A percentile compares a stretch with the other conserved stretches of the same genome.
Evolutionary conservation across 2,113 vertebrate genomes (phyloP).

Genomic region (Alethe diademata): DNA sequence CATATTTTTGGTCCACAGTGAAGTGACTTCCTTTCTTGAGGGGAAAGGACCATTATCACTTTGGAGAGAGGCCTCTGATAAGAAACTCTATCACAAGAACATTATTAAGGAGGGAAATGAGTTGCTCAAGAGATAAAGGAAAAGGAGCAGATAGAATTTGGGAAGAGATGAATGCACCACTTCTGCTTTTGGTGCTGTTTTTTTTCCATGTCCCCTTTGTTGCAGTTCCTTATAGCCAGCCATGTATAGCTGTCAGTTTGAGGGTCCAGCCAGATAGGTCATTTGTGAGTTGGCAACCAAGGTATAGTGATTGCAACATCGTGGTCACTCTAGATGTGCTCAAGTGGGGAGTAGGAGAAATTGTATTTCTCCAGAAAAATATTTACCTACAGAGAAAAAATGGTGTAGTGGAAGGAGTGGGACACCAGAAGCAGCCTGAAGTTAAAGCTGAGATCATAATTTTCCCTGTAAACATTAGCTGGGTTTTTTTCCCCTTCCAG

Average conservation of each 20-base stretch:
- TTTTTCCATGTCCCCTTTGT: background rate
- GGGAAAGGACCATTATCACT: background rate
- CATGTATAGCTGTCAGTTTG: fast-evolving
- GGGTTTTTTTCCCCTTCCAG: background rate
- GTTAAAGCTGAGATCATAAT: background rate
- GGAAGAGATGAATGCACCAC: background rate
- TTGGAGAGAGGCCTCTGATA: background rate
- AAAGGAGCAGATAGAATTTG: background rate
- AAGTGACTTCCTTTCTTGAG: background rate
- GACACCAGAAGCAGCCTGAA: background rate
- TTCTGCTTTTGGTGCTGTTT: background rate
- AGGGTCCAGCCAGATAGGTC: background rate
- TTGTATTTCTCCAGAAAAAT: background rate
- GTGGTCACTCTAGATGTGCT: background rate
- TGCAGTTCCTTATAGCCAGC: background rate
- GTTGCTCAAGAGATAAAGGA: background rate
- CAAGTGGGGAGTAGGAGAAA: background rate
- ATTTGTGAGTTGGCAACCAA: background rate
- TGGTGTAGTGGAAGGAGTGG: background rate
- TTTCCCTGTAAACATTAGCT: background rate
- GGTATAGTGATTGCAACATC: background rate
- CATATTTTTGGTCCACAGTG: background rate
- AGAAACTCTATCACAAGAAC: background rate
- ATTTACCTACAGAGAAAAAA: background rate
- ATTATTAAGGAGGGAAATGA: background rate